Conservation (phyloP, 1,140 invertebrate species). For the Pseudomyrmex cubaensis region DNA sequence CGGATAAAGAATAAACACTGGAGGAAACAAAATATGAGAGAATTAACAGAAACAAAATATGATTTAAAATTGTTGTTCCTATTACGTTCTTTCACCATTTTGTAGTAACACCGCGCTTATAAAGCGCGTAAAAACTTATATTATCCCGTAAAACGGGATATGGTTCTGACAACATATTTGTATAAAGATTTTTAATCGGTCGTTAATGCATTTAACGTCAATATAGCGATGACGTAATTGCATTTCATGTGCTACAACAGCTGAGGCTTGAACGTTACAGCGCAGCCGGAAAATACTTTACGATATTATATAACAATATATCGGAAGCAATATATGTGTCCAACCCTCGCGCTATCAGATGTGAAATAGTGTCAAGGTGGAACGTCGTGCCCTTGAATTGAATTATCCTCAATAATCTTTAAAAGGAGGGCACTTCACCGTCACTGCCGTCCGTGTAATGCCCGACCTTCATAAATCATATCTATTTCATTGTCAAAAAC, state of each 20-base stretch:
- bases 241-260: not conserved
- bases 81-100: no score
- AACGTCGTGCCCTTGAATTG: conserved; percentile 61
- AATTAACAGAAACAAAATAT: not conserved
- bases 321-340: conserved; percentile 38
- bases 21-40: not conserved
- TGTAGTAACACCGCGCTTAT: no score
- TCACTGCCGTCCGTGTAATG: conserved; percentile 30
- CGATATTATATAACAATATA: conserved; percentile 25
- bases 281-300: not conserved
- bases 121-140: no score
- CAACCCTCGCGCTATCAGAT: conserved; percentile 37
- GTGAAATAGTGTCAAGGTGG: conserved; percentile 61
- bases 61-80: not conserved
- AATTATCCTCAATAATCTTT: conserved; percentile 65
- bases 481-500: conserved; percentile 66
- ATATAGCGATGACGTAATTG: no score
- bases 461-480: conserved; percentile 65
- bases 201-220: no score
- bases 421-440: conserved; percentile 59
- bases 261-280: not conserved
- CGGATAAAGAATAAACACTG: not conserved
- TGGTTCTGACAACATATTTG: no score
- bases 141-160: no score
- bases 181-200: no score